Percentiles rank a stretch among this genome's conserved stretches.
Conservation (phyloP, 2,797 vertebrate species). For the Peromyscus attwateri region DNA sequence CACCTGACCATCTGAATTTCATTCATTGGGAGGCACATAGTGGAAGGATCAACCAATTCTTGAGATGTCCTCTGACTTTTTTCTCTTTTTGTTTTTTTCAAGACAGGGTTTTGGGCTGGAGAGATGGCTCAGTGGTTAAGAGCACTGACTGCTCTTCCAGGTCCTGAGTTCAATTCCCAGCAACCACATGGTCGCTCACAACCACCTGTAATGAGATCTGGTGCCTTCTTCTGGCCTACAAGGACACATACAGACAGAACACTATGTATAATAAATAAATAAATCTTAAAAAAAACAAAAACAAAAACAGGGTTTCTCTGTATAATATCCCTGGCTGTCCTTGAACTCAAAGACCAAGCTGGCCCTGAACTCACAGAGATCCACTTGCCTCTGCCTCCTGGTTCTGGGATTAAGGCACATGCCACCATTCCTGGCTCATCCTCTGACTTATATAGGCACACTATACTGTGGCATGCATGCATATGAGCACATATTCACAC, state of each 20-base stretch:
- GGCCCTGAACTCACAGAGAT: background rate
- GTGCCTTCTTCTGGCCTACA: too few relatives aligned
- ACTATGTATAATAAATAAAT: too few relatives aligned
- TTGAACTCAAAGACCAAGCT: background rate
- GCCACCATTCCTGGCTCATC: background rate
- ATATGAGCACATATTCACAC: background rate
- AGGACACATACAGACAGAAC: too few relatives aligned
- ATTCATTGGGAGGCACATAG: background rate
- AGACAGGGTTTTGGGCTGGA: background rate
- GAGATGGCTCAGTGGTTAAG: too few relatives aligned
- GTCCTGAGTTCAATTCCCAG: too few relatives aligned
- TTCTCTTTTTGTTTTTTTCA: too few relatives aligned
- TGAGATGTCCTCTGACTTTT: background rate
- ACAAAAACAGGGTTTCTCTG: background rate
- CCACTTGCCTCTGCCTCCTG: background rate
- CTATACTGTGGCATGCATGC: background rate
- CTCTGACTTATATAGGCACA: background rate
- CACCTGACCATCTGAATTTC: background rate
- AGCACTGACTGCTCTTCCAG: too few relatives aligned
- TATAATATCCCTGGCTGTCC: background rate
- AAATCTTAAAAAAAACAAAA: too few relatives aligned
- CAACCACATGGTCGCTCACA: too few relatives aligned
- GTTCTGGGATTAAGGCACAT: background rate
- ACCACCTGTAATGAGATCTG: too few relatives aligned
- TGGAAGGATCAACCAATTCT: background rate